Evolutionary conservation across 1,140 invertebrate genomes (phyloP).

Genomic region (Philotrypesis tridentata): DNA sequence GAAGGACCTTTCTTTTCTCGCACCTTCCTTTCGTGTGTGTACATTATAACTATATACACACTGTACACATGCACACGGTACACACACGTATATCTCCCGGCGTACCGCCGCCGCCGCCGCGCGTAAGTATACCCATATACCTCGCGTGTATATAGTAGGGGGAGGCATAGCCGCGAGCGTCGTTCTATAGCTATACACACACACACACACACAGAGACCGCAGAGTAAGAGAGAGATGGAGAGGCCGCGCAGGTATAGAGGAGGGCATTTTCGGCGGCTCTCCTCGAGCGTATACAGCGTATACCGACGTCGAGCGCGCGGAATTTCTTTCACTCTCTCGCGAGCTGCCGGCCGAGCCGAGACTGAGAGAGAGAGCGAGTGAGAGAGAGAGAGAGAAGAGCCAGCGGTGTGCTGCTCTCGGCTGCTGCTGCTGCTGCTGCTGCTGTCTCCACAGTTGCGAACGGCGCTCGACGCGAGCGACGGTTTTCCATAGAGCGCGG

Average conservation of each 20-base stretch:
- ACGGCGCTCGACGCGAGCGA: not conserved
- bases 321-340: slow-evolving; percentile 32
- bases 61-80: not conserved
- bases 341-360: slow-evolving; percentile 27
- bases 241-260: too few relatives aligned
- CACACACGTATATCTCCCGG: not conserved
- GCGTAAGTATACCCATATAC: too few relatives aligned
- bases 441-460: not conserved
- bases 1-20: slow-evolving; percentile 32
- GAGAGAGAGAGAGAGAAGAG: not conserved
- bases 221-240: too few relatives aligned
- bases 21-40: not conserved
- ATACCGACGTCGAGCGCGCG: not conserved
- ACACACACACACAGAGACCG: too few relatives aligned
- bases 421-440: too few relatives aligned
- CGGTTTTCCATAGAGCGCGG: not conserved
- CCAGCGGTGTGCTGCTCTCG: too few relatives aligned
- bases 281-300: not conserved
- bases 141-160: too few relatives aligned
- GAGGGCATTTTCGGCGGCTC: slow-evolving; percentile 16
- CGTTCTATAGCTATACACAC: too few relatives aligned
- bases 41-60: not conserved
- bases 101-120: not conserved
- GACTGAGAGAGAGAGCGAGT: not conserved
- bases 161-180: too few relatives aligned